phyloP scores from a whole-genome alignment of 2,888 invertebrate species.

The Tipula lateralis region DNA sequence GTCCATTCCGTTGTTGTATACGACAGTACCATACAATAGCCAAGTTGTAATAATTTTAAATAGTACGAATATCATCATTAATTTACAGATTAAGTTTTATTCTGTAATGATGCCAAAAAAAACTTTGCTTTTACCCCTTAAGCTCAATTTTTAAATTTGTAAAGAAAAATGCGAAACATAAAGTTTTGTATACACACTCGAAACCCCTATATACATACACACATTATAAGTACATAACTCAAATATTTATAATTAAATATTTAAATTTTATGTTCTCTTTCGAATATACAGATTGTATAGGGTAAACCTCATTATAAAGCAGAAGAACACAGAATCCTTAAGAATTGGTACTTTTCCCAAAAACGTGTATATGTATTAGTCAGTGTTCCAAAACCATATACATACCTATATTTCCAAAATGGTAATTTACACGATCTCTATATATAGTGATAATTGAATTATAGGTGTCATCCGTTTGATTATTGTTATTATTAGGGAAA shows the following conservation, averaged over 20 bases:
- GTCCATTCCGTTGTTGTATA: neutral
- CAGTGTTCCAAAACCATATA: neutral
- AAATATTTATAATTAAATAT: slow-evolving; percentile 19
- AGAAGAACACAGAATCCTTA: neutral
- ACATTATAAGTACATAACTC: neutral
- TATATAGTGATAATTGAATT: neutral
- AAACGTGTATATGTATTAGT: too few relatives aligned
- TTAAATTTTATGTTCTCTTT: neutral
- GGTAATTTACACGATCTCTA: neutral
- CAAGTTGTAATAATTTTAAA: neutral
- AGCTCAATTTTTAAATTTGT: neutral
- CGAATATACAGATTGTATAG: neutral
- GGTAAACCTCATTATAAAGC: neutral
- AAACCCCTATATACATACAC: neutral
- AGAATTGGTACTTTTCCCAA: neutral
- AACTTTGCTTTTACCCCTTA: neutral
- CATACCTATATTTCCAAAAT: neutral
- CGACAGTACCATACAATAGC: neutral
- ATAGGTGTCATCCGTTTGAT: neutral
- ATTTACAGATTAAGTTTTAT: neutral
- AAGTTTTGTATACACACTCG: neutral
- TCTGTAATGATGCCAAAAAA: neutral
- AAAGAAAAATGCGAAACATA: neutral
- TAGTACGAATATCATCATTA: neutral
- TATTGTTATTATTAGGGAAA: neutral